A percentile compares a stretch with the other conserved stretches of the same genome.
Conservation (phyloP, 2,888 invertebrate species). For the Clitarchus hookeri region DNA sequence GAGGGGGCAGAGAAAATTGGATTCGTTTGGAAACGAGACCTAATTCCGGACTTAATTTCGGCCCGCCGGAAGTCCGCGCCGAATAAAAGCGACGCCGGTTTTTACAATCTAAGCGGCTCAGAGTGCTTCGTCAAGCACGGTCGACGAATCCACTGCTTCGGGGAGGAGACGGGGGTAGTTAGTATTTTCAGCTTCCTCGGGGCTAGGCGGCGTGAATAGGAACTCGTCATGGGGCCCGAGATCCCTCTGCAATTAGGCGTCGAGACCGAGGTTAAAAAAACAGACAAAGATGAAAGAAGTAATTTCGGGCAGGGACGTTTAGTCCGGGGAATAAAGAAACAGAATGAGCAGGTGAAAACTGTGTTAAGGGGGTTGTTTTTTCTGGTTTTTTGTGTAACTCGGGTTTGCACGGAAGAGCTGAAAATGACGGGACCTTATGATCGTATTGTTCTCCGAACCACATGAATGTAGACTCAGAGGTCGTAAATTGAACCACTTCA, state of each 20-base stretch:
- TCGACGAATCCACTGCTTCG: neutral
- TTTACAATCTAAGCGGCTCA: neutral
- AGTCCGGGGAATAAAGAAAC: no score
- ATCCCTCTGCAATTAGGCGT: neutral
- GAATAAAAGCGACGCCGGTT: neutral
- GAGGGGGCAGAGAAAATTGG: neutral
- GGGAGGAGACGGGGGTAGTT: neutral
- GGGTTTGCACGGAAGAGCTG: no score
- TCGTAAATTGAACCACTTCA: no score
- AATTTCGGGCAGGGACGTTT: no score
- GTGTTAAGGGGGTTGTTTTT: no score
- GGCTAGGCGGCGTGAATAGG: neutral
- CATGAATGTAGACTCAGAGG: no score
- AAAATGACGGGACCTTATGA: no score
- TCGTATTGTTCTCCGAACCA: no score
- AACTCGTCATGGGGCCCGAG: neutral
- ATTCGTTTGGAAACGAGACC: conserved; percentile 7
- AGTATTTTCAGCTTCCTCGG: neutral
- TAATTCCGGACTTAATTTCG: neutral
- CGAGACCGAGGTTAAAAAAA: neutral
- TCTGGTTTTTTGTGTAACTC: no score
- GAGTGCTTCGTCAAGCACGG: neutral
- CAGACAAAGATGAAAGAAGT: no score
- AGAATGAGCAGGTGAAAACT: no score
- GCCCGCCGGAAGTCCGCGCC: neutral